Evolutionary conservation across 1,140 invertebrate species (phyloP).

Genomic region (Hypothenemus hampei): DNA sequence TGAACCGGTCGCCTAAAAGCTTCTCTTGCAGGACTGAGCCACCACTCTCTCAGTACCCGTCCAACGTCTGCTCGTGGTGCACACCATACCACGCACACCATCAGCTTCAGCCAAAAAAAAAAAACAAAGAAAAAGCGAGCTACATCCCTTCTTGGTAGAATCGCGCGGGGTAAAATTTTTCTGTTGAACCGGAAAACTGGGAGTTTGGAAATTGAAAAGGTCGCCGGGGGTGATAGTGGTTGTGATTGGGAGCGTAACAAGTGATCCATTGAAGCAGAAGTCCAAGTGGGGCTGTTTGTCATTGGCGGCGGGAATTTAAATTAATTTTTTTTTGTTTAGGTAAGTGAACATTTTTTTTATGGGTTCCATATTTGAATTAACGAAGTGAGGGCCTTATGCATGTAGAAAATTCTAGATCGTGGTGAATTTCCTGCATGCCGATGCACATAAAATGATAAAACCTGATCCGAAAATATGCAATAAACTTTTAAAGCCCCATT

Average conservation of each 20-base stretch:
- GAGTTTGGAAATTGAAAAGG: constrained; percentile 12
- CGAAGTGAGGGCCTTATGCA: neutral
- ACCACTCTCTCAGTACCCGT: constrained; percentile 25
- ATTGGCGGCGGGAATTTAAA: neutral
- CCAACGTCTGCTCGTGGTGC: constrained; percentile 18
- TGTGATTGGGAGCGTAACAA: constrained; percentile 15
- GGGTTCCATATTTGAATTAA: neutral
- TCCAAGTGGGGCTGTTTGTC: too few relatives aligned
- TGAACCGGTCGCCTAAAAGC: constrained; percentile 21
- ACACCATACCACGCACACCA: constrained; percentile 7
- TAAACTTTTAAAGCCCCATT: too few relatives aligned
- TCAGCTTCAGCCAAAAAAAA: neutral
- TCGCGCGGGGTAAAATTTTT: neutral
- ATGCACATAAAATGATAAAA: too few relatives aligned
- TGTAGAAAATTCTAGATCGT: neutral
- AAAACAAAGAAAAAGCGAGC: neutral
- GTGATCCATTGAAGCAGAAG: too few relatives aligned
- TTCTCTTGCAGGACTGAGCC: constrained; percentile 20
- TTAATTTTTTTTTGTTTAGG: neutral
- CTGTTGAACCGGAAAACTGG: constrained; percentile 18
- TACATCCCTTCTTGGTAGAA: neutral
- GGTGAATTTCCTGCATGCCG: too few relatives aligned
- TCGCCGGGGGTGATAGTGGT: neutral
- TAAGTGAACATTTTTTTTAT: neutral
- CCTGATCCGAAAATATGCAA: too few relatives aligned